Evolutionary conservation across 2,113 vertebrate genomes (phyloP).

Genomic region (Herpetotheres cachinnans): DNA sequence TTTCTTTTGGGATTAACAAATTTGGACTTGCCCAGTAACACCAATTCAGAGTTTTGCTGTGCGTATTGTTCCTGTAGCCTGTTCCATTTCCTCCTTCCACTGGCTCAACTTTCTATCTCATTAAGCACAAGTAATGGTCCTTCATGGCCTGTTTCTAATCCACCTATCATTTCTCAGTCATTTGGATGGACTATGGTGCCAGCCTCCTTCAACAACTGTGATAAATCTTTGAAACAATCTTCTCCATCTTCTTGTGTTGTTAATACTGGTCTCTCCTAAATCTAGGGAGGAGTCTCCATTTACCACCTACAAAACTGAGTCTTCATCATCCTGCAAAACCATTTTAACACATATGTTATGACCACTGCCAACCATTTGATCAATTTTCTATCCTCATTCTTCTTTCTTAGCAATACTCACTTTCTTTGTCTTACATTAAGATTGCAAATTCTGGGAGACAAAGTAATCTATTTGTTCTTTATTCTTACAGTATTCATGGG

Average conservation of each 20-base stretch:
- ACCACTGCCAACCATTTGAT: neutral
- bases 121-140: neutral
- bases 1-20: neutral
- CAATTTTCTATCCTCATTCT: neutral
- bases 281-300: neutral
- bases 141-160: neutral
- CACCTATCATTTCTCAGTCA: neutral
- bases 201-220: neutral
- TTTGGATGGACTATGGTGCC: neutral
- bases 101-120: neutral
- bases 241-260: neutral
- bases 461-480: neutral
- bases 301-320: neutral
- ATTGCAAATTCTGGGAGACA: neutral
- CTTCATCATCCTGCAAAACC: neutral
- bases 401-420: neutral
- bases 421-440: neutral
- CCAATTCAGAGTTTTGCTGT: neutral
- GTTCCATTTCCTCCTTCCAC: neutral
- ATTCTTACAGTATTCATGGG: neutral
- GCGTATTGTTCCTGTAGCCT: neutral
- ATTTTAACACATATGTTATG: neutral
- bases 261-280: neutral
- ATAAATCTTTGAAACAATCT: slow-evolving; percentile 3
- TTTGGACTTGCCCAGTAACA: neutral